Base-by-base conservation (phyloP, 2,113 vertebrate genomes). In the Larimichthys crocea region DNA sequence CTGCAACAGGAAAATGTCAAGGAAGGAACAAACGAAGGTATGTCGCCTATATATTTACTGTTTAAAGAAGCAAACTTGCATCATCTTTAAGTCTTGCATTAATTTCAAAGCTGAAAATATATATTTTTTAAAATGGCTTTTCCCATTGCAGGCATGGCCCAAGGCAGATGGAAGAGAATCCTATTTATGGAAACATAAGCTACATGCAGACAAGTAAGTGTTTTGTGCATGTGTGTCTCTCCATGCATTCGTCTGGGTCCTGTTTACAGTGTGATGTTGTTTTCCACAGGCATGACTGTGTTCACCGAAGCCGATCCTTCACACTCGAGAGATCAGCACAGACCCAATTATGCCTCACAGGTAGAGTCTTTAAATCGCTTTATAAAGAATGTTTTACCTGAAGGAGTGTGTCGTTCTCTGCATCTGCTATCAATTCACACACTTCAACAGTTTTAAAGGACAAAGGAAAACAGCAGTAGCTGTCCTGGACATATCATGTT, bases 141-240 rank as follows among this genome's bases (percentile, higher is more conserved):
- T 2, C 74, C 26, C 35, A 48, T 71, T 84, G 85, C 52, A 24
- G 94, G 92, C 49, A 61, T n/a, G 50, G 74, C 55, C 8, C 26
- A 26, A 90, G 81, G 35, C 91, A 93, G 42, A 94, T 95, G 94
- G 92, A 95, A 62, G 95, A 95, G 0, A 95, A 94, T 62, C 95
- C 95, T 16, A 95, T 95, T 69, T 95, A 95, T 82, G 95, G 95
- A 74, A 95, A 95, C 72, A 14, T 95, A 74, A 85, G 5, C 64
- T 93, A 77, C 85, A 74, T 35, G 24, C 73, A 87, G 26, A 56
- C 84, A 53, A 80, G 92, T 93, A 65, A 69, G 90, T 77, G 31
- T 15, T 17, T 48, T 62, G n/a, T 35, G 57, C 56, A 42, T 52
- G 15, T 56, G 6, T 31, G 5, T 63, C 2, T 68, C 17, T 66